phyloP scores from a whole-genome alignment of 2,113 vertebrate genomes.

The Morone chrysops region DNA sequence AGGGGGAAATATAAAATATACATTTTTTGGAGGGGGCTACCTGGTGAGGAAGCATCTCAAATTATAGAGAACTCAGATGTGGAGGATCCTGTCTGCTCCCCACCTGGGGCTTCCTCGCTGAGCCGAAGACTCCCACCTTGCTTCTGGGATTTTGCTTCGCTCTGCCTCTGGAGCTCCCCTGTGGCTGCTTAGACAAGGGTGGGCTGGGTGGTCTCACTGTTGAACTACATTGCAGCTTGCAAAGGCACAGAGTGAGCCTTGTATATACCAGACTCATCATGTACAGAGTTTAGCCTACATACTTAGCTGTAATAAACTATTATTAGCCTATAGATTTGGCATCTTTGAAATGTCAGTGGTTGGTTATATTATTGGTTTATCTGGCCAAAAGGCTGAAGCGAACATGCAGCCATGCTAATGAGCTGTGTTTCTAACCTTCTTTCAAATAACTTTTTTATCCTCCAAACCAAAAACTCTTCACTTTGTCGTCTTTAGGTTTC shows the following conservation, averaged over 20 bases:
- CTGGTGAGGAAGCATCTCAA: slow-evolving; percentile 29
- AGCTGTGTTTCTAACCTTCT: slow-evolving; percentile 1
- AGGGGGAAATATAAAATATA: slow-evolving; percentile 23
- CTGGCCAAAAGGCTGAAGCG: background rate
- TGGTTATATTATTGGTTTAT: background rate
- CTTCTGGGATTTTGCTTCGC: slow-evolving; percentile 47
- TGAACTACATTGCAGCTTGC: slow-evolving; percentile 35
- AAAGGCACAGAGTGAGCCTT: slow-evolving; percentile 10
- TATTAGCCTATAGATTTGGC: slow-evolving; percentile 4
- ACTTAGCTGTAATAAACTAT: slow-evolving; percentile 8
- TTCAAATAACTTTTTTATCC: background rate
- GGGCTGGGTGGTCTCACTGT: slow-evolving; percentile 42
- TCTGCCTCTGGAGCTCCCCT: slow-evolving; percentile 51
- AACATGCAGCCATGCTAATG: slow-evolving; percentile 17
- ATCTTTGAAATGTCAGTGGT: background rate
- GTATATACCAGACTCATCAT: background rate
- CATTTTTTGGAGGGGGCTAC: background rate
- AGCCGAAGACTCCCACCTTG: slow-evolving; percentile 52
- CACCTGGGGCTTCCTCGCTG: slow-evolving; percentile 58
- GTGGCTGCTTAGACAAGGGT: slow-evolving; percentile 56
- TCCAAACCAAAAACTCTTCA: slow-evolving; percentile 9
- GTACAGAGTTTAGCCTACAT: background rate
- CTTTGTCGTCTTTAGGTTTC: slow-evolving; percentile 19
- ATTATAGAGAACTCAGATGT: slow-evolving; percentile 34
- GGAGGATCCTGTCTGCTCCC: slow-evolving; percentile 49